Base-by-base conservation (phyloP, 2,888 invertebrate genomes). In the Mechanitis messenoides region DNA sequence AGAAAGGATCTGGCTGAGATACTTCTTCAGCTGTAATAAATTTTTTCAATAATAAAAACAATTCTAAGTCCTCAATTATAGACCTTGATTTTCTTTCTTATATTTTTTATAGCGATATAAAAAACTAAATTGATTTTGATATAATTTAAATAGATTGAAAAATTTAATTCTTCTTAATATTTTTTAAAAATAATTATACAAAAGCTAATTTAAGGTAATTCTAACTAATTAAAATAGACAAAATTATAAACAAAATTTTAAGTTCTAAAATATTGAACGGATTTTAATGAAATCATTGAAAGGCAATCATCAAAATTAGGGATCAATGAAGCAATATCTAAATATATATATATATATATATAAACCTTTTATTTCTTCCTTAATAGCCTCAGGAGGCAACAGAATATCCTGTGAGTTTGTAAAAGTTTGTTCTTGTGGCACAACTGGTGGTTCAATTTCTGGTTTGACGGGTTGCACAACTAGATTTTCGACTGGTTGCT, bases 321-420 rank as follows among this genome's bases (percentile, higher is more conserved):
- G 2, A 28, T n/a, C 47, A 5, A 20, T 7, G 1, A 20, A n/a
- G 7, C 47, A 20, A 47, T 2, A 0, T 4, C n/a, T 2, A 47
- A 42, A n/a, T 11, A 45, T 31, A 2, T n/a, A 47, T 47, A 20
- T 45, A 45, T 45, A 45, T 53, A n/a, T n/a, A n/a, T n/a, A n/a
- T n/a, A n/a, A n/a, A 45, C 45, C 54, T 54, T 53, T 28, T 3
- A 38, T 33, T 3, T 31, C 46, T n/a, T 50, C 28, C 11, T 9
- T 45, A 1, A 69, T 60, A 0, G 65, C 65, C n/a, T 72, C 73
- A 11, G 67, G 68, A 9, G 73, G 74, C 35, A 74, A 58, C 38
- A 75, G 75, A 38, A 74, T 74, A 46, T 70, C 70, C 31, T 68
- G 66, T 0, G 71, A 71, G 60, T 69, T 68, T 9, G 55, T 55